These are phyloP conservation scores for Grammomys dolichurus DNA, from an alignment of 2,113 vertebrate genomes.

Conservation along the genomic window DNA sequence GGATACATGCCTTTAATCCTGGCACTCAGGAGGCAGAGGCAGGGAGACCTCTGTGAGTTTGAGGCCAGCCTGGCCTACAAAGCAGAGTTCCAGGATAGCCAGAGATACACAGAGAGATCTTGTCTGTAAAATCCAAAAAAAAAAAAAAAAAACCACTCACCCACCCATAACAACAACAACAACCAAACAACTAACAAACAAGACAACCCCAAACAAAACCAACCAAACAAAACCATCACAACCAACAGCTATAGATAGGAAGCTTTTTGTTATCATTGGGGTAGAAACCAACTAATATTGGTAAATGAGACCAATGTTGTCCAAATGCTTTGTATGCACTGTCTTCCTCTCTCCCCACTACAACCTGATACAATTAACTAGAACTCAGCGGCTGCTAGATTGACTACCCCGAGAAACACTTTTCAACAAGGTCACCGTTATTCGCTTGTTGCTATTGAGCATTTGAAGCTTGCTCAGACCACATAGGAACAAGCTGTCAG, in stretches of 20 bases:
- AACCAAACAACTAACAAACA: too few relatives aligned
- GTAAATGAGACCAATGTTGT: neutral
- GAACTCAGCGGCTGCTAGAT: neutral
- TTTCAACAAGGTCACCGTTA: neutral
- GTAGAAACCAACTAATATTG: slow-evolving; percentile 9
- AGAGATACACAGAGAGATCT: too few relatives aligned
- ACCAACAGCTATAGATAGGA: neutral
- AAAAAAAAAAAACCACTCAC: too few relatives aligned
- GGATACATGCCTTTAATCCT: neutral
- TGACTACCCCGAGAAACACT: neutral
- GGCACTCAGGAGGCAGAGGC: neutral
- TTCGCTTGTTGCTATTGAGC: neutral
- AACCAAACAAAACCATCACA: too few relatives aligned
- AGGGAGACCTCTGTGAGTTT: too few relatives aligned
- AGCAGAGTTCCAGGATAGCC: too few relatives aligned
- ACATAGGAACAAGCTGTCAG: slow-evolving; percentile 31
- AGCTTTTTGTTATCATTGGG: neutral
- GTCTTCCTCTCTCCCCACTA: slow-evolving; percentile 24
- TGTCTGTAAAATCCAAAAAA: too few relatives aligned
- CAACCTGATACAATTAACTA: neutral
- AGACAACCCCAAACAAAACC: too few relatives aligned
- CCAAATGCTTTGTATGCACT: neutral
- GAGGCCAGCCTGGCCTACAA: too few relatives aligned
- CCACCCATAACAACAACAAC: too few relatives aligned
- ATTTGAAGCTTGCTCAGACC: neutral